A percentile compares a stretch with the other conserved stretches of the same genome.
Evolutionary conservation across 2,888 invertebrate genomes (phyloP).

Genomic region (Hypercompe scribonia): DNA sequence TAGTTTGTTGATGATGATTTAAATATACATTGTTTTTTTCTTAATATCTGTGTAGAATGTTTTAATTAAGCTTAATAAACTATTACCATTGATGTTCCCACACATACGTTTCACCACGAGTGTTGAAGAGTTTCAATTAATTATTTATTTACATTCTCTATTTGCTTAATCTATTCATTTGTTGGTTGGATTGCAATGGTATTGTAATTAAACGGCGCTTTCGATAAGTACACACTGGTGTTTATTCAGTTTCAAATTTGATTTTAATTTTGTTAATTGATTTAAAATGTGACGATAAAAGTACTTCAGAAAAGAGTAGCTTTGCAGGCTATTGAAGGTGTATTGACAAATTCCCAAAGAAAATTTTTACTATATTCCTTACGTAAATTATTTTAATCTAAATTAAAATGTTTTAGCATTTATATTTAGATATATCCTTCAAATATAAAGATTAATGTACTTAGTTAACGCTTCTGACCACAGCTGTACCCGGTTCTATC

Average conservation of each 20-base stretch:
- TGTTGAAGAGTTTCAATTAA: conserved; percentile 38
- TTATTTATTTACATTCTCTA: conserved; percentile 32
- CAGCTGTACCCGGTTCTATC: neutral
- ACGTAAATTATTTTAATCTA: neutral
- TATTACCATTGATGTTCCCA: conserved; percentile 24
- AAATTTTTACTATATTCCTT: neutral
- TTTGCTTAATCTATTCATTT: conserved; percentile 34
- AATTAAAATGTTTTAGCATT: no score
- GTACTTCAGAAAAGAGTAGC: neutral
- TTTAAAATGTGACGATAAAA: neutral
- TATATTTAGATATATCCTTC: no score
- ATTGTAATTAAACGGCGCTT: conserved; percentile 8
- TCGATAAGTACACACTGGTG: neutral
- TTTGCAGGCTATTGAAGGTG: no score
- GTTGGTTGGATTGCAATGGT: conserved; percentile 20
- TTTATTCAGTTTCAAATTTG: neutral
- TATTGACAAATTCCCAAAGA: neutral
- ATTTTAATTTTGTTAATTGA: neutral
- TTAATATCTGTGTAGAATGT: neutral
- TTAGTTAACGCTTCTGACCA: no score
- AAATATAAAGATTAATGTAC: no score
- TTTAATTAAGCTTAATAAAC: conserved; percentile 1
- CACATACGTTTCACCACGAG: conserved; percentile 30
- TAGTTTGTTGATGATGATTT: neutral
- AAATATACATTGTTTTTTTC: neutral